Conservation (phyloP, 2,888 invertebrate genomes). For the Steinernema scapterisci region DNA sequence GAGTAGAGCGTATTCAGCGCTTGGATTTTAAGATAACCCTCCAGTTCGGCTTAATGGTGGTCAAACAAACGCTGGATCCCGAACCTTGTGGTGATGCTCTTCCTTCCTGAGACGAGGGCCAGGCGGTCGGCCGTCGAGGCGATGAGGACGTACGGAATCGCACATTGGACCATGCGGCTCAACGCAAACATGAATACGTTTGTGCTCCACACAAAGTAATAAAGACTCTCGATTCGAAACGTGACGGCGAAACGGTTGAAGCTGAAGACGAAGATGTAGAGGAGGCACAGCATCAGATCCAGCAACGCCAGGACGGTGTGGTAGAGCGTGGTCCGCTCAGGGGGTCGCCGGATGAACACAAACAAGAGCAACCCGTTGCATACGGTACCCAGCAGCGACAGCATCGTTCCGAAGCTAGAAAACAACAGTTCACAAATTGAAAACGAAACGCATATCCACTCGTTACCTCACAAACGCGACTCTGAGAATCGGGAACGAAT, state of each 20-base stretch:
- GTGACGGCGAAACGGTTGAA: conserved; percentile 13
- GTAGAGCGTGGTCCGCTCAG: conserved; percentile 20
- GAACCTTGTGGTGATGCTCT: conserved; percentile 18
- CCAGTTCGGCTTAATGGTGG: neutral
- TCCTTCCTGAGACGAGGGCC: conserved; percentile 26
- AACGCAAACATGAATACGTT: conserved; percentile 23
- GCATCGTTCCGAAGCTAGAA: conserved; percentile 46
- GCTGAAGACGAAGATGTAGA: conserved; percentile 29
- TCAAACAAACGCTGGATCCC: neutral
- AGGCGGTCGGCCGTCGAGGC: conserved; percentile 51
- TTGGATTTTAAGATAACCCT: neutral
- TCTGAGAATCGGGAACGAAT: conserved; percentile 11
- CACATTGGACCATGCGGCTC: conserved; percentile 24
- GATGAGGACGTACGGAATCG: conserved; percentile 57
- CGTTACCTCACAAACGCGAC: conserved; percentile 16
- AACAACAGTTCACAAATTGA: neutral
- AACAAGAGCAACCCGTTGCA: conserved; percentile 50
- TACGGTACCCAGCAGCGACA: conserved; percentile 48
- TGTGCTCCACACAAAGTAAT: conserved; percentile 2
- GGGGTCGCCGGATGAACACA: conserved; percentile 40
- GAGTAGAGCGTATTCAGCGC: neutral
- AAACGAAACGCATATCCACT: neutral
- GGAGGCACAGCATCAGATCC: conserved; percentile 29
- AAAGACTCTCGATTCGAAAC: conserved; percentile 13
- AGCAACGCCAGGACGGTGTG: conserved; percentile 28